Evolutionary conservation across 2,113 vertebrate species (phyloP), one percentile per base, ranked within the genome.

Genomic region (Trematocara macrostoma): DNA sequence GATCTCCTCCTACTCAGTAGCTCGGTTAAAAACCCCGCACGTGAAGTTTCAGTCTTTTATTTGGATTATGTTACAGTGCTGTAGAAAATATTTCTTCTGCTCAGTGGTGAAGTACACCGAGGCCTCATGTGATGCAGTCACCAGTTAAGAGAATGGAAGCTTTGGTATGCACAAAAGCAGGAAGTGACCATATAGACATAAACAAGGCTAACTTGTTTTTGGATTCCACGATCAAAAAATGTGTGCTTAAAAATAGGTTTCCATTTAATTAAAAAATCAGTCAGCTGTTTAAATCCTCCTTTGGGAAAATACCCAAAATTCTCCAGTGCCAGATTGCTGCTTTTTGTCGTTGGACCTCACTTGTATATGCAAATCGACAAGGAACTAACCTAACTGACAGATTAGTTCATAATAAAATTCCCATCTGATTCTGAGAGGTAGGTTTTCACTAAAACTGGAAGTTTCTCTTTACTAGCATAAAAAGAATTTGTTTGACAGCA

Each of bases 1-100:
- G 51, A 45, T 64, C 61, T 81, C 84, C 82, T 79, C 89, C 87
- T 61, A 87, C 89, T 90, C 91, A 82, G 56, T 69, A 6, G 38
- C 49, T 84, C 5, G 1, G 55, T 83, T 34, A 76, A 55, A 78
- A 84, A 82, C 57, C 55, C 53, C 7, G 59, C 18, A 40, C 69
- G 79, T 69, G 34, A 87, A 52, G 56, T 80, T 81, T 79, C 16
- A 69, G 56, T 67, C 61, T 84, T 74, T 40, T 56, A 38, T 84
- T 91, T 87, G 82, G 57, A 82, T 35, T 78, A 15, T 64, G 61
- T 80, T 85, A 69, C 52, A 35, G 61, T 87, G 16, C 29, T 79
- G 42, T n/a, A 55, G 64, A 23, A 42, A 76, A 90, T 49, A 51
- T 31, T 56, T 38, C 14, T 23, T 52, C 7, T 49, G 12, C 26